These are phyloP conservation scores for Heteropelma amictum DNA, from an alignment of 2,888 invertebrate genomes.

Conservation along the genomic window DNA sequence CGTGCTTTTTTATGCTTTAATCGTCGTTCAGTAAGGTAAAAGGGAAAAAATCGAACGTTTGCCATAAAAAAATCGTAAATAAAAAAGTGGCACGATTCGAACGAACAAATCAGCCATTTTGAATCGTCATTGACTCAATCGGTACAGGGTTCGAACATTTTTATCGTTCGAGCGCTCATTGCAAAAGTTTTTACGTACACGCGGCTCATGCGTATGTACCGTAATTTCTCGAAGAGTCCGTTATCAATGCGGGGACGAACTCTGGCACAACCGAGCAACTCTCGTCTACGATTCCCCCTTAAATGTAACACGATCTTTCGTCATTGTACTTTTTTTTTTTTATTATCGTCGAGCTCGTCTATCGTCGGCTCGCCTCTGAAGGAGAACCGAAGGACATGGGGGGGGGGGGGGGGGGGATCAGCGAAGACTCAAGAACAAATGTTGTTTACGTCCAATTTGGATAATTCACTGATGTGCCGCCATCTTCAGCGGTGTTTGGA, in stretches of 20 bases:
- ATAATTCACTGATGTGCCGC: too few relatives aligned
- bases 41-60: too few relatives aligned
- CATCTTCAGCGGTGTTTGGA: too few relatives aligned
- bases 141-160: conserved; percentile 33
- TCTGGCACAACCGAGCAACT: not conserved
- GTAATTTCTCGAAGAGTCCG: conserved; percentile 22
- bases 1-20: too few relatives aligned
- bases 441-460: conserved; percentile 31
- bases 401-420: conserved; percentile 4
- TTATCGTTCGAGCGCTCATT: conserved; percentile 46
- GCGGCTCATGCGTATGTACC: too few relatives aligned
- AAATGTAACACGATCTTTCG: conserved; percentile 36
- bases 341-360: not conserved
- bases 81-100: too few relatives aligned
- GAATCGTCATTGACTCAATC: too few relatives aligned
- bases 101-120: too few relatives aligned
- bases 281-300: conserved; percentile 1
- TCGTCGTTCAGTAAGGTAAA: too few relatives aligned
- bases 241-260: conserved; percentile 37
- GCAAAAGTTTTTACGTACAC: not conserved
- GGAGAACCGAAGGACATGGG: not conserved
- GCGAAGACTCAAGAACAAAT: not conserved
- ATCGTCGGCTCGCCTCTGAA: not conserved
- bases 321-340: not conserved
- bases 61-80: too few relatives aligned